Evolutionary conservation across 2,888 invertebrate genomes (phyloP).

Genomic region (Drosophila pseudotakahashii): DNA sequence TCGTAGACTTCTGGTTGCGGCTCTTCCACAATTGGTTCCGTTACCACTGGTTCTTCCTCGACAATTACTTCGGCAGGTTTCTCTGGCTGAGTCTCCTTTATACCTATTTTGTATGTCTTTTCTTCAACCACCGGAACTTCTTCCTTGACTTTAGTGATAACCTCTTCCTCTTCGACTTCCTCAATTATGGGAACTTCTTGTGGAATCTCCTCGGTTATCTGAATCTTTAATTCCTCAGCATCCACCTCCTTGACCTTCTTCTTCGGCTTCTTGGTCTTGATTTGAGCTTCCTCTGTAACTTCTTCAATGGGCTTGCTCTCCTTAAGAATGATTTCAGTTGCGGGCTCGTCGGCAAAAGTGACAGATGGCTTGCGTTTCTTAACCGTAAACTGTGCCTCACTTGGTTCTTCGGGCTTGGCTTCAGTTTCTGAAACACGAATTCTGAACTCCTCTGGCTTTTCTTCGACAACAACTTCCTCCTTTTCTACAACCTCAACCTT

Average conservation of each 20-base stretch:
- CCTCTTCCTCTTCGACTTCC: slow-evolving; percentile 73
- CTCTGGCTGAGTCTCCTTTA: slow-evolving; percentile 67
- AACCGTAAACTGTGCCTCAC: slow-evolving; percentile 63
- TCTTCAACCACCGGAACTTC: slow-evolving; percentile 51
- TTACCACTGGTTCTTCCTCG: slow-evolving; percentile 30
- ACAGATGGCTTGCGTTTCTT: slow-evolving; percentile 61
- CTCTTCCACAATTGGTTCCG: slow-evolving; percentile 46
- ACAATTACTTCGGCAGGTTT: slow-evolving; percentile 49
- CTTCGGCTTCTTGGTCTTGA: slow-evolving; percentile 73
- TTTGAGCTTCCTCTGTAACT: slow-evolving; percentile 66
- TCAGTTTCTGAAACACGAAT: slow-evolving; percentile 57
- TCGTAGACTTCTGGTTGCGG: slow-evolving; percentile 54
- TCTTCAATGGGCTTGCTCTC: slow-evolving; percentile 73
- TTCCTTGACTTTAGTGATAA: slow-evolving; percentile 51
- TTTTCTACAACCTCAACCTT: slow-evolving; percentile 42
- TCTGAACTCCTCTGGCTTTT: slow-evolving; percentile 53
- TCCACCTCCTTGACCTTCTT: slow-evolving; percentile 72
- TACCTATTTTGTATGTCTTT: slow-evolving; percentile 70
- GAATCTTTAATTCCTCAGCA: slow-evolving; percentile 75
- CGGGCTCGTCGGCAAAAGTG: slow-evolving; percentile 58
- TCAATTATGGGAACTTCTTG: slow-evolving; percentile 66
- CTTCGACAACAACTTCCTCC: slow-evolving; percentile 29
- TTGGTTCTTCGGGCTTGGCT: slow-evolving; percentile 57
- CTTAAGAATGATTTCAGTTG: slow-evolving; percentile 64
- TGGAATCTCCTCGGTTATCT: slow-evolving; percentile 73